Conservation (phyloP, 2,888 invertebrate genomes). For the Ischnus inquisitorius region DNA sequence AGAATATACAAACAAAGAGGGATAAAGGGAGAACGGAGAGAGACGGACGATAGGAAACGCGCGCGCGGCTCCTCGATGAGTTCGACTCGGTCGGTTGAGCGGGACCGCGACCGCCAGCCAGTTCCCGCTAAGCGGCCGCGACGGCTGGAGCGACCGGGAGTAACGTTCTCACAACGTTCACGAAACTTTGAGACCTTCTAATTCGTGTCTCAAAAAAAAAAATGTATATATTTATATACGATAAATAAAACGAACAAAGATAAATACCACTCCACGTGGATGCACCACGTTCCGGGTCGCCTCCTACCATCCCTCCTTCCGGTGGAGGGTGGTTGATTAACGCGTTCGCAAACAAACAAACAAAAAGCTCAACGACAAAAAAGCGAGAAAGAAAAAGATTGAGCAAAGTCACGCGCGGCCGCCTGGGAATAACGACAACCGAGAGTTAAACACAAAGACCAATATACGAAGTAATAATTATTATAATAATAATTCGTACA, state of each 20-base stretch:
- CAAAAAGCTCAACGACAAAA: background rate
- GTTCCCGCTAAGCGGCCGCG: conserved; percentile 85
- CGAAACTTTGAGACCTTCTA: background rate
- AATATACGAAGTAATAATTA: conserved; percentile 14
- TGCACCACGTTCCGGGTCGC: conserved; percentile 24
- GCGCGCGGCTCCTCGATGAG: conserved; percentile 60
- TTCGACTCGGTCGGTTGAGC: conserved; percentile 64
- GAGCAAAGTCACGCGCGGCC: conserved; percentile 10
- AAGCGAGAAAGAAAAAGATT: background rate
- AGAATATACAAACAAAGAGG: conserved; percentile 16
- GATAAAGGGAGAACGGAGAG: conserved; percentile 6
- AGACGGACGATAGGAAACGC: conserved; percentile 43
- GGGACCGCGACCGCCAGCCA: conserved; percentile 74
- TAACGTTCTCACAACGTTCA: conserved; percentile 10
- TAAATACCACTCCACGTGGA: conserved; percentile 14
- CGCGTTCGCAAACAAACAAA: conserved; percentile 1
- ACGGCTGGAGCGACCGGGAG: conserved; percentile 80
- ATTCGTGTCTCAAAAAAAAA: conserved; percentile 10
- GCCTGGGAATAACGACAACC: background rate
- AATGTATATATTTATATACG: background rate
- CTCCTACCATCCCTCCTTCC: conserved; percentile 26
- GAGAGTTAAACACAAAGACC: background rate
- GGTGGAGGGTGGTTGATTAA: conserved; percentile 39
- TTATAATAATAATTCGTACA: background rate
- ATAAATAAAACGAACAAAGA: background rate